These are phyloP conservation scores for Anarrhichthys ocellatus DNA, from an alignment of 2,113 vertebrate genomes.

Conservation along the genomic window DNA sequence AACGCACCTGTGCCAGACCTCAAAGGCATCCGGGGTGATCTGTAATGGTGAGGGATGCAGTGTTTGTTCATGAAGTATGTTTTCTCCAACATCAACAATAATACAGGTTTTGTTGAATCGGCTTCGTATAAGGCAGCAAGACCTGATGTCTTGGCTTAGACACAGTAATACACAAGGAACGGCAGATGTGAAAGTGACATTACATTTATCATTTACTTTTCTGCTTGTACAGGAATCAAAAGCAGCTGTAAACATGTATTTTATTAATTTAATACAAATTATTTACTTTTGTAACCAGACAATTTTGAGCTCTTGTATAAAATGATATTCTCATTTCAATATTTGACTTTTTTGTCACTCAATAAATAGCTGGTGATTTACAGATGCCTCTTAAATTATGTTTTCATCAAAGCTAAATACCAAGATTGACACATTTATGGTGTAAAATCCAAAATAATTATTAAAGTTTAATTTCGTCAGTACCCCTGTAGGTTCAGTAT, in stretches of 20 bases:
- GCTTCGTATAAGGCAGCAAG: background rate
- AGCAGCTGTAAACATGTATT: background rate
- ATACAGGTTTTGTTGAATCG: background rate
- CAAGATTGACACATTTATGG: background rate
- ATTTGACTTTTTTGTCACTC: background rate
- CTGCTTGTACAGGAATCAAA: background rate
- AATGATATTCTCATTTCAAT: background rate
- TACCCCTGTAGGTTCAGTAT: background rate
- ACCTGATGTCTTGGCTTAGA: background rate
- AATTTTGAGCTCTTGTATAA: background rate
- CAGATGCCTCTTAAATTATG: background rate
- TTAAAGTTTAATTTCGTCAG: background rate
- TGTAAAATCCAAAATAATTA: background rate
- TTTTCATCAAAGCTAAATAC: background rate
- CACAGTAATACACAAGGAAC: background rate
- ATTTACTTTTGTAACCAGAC: background rate
- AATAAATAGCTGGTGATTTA: background rate
- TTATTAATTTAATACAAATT: background rate
- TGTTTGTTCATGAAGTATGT: background rate
- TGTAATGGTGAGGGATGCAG: conserved; percentile 61
- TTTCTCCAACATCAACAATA: background rate
- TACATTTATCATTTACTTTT: background rate
- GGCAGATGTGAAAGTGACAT: background rate
- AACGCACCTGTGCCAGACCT: fast-evolving
- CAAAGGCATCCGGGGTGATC: conserved; percentile 70